Conservation (phyloP, 2,888 invertebrate genomes). For the Xylota segnis region DNA sequence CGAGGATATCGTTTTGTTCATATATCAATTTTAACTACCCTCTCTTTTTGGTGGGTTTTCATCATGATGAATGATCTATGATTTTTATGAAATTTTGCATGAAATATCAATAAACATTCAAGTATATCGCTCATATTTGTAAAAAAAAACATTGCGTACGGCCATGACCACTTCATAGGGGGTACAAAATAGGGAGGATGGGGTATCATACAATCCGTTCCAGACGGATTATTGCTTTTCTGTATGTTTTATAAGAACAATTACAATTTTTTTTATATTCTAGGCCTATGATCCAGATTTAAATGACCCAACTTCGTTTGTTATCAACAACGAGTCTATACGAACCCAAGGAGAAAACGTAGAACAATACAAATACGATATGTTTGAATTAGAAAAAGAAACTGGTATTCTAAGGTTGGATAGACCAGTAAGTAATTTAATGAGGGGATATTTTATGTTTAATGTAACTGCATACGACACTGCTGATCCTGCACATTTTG, state of each 20-base stretch:
- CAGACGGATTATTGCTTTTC: too few relatives aligned
- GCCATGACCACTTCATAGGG: too few relatives aligned
- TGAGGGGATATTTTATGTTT: conserved; percentile 87
- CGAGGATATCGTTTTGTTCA: too few relatives aligned
- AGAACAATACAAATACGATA: conserved; percentile 82
- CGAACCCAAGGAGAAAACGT: conserved; percentile 84
- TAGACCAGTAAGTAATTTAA: conserved; percentile 65
- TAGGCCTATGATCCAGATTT: conserved; percentile 87
- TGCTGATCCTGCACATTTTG: conserved; percentile 83
- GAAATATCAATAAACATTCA: too few relatives aligned
- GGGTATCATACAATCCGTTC: too few relatives aligned
- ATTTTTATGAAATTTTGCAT: too few relatives aligned
- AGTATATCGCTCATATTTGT: too few relatives aligned
- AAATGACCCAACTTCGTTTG: conserved; percentile 84
- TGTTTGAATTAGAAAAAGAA: conserved; percentile 84
- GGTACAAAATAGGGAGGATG: too few relatives aligned
- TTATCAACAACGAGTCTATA: conserved; percentile 83
- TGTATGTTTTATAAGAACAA: background rate
- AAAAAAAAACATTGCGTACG: too few relatives aligned
- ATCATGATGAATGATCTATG: too few relatives aligned
- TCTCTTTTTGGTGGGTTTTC: too few relatives aligned
- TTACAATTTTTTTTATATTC: background rate
- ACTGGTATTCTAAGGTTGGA: conserved; percentile 84
- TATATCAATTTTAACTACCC: too few relatives aligned
- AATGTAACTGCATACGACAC: conserved; percentile 86